Base-by-base conservation (phyloP, 2,113 vertebrate genomes). In the Geococcyx californianus region DNA sequence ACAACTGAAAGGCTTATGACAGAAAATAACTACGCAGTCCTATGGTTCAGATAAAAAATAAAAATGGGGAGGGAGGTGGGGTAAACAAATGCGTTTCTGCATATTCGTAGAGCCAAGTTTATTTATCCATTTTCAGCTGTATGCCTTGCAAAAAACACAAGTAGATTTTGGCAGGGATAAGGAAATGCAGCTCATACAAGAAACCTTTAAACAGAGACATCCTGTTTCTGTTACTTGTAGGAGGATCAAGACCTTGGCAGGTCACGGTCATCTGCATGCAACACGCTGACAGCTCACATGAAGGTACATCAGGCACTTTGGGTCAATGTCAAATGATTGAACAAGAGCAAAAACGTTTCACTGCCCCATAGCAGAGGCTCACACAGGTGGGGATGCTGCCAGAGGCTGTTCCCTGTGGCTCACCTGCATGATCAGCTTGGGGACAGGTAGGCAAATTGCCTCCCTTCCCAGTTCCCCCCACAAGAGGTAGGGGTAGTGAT, bases 261-360 rank as follows among this genome's bases (percentile, higher is more conserved):
- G 19, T 72, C 89, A 75, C 0, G 1, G 33, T 33, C 0, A 0
- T 44, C 60, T 0, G 0, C 2, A 11, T 51, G 47, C 74, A 84
- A 18, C 0, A 0, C 0, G 0, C 54, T 40, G 34, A 31, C 56
- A 25, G 8, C 20, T 67, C 1, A 3, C 0, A 2, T 52, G 70
- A 93, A 62, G 13, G 56, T 10, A 55, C n/a, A 66, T 45, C 25
- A 72, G 54, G 34, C 36, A 14, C 26, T 69, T 51, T 25, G 59
- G 51, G 79, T 63, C 59, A 86, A 55, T 5, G 5, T 36, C 70
- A 42, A 66, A 66, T 29, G 3, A 85, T 54, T 25, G 68, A 88
- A 67, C 18, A 5, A 0, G 4, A 89, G 31, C 2, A 33, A 38
- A 90, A 70, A 26, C 6, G 25, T 17, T 28, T 36, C 10, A 7